phyloP scores from a whole-genome alignment of 2,888 invertebrate species.

The Iphiclides podalirius region DNA sequence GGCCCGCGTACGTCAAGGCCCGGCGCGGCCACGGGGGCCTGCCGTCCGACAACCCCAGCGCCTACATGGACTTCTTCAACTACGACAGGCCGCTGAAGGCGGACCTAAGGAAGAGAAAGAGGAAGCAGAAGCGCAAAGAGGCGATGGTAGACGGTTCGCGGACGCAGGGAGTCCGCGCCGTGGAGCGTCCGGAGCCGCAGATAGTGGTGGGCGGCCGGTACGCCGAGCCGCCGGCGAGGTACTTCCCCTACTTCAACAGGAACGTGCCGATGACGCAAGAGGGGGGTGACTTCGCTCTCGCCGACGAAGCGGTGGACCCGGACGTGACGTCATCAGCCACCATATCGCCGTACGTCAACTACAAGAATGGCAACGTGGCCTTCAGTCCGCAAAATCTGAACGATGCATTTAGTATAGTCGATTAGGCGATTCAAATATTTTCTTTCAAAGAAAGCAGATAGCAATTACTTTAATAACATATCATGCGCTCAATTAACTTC shows the following conservation, averaged over 20 bases:
- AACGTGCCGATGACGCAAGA: conserved; percentile 39
- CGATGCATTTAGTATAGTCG: conserved; percentile 68
- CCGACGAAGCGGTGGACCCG: conserved; percentile 38
- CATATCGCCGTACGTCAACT: conserved; percentile 64
- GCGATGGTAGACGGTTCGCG: conserved; percentile 35
- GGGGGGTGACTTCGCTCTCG: conserved; percentile 40
- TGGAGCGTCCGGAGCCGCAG: conserved; percentile 29
- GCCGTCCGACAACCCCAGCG: too few relatives aligned
- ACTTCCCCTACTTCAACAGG: conserved; percentile 44
- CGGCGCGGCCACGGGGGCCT: too few relatives aligned
- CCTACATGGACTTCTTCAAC: conserved; percentile 22
- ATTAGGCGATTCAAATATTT: conserved; percentile 37
- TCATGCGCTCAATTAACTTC: too few relatives aligned
- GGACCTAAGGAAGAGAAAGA: conserved; percentile 36
- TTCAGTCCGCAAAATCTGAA: conserved; percentile 74
- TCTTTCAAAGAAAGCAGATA: too few relatives aligned
- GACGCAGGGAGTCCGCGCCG: conserved; percentile 19
- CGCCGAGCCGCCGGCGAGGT: conserved; percentile 66
- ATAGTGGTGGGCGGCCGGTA: conserved; percentile 64
- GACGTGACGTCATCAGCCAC: conserved; percentile 45
- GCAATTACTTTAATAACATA: too few relatives aligned
- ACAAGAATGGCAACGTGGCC: conserved; percentile 69
- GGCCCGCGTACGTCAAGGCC: too few relatives aligned
- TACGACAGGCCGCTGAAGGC: conserved; percentile 30
- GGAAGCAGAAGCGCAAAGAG: conserved; percentile 38